A percentile compares a stretch with the other conserved stretches of the same genome.
Conservation (phyloP, 2,888 invertebrate species). For the Neelides folsomi region DNA sequence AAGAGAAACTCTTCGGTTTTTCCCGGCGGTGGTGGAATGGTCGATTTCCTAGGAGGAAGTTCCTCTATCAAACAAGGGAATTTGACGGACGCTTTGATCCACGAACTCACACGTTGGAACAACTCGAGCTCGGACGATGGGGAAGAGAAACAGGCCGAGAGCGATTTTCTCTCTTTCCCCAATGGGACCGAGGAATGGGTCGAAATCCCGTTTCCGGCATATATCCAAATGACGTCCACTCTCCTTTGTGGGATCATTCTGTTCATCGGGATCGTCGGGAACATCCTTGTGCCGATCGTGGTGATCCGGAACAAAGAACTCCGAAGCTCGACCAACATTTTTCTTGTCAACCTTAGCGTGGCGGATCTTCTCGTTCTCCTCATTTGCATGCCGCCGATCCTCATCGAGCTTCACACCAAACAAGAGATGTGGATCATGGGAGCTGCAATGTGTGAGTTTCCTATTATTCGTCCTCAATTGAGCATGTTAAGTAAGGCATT, state of each 20-base stretch:
- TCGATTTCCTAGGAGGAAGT: too few species aligned
- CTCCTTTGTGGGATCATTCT: constrained; percentile 75
- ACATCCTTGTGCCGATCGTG: constrained; percentile 84
- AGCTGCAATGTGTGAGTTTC: constrained; percentile 77
- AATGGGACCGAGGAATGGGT: background rate
- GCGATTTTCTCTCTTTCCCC: background rate
- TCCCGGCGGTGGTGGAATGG: too few species aligned
- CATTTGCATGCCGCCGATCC: constrained; percentile 81
- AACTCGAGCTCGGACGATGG: too few species aligned
- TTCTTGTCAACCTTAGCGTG: constrained; percentile 81
- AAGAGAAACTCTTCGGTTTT: too few species aligned
- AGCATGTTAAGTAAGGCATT: too few species aligned
- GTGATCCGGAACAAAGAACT: constrained; percentile 83
- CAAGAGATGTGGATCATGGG: constrained; percentile 89
- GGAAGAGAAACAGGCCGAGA: too few species aligned
- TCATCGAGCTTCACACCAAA: constrained; percentile 82
- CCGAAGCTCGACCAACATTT: constrained; percentile 79
- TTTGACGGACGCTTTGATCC: too few species aligned
- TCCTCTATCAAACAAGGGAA: too few species aligned
- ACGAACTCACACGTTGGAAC: too few species aligned
- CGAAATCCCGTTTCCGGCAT: constrained; percentile 53
- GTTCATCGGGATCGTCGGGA: constrained; percentile 79
- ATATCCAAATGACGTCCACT: constrained; percentile 78
- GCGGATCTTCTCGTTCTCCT: constrained; percentile 82
- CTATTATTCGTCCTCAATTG: background rate